A percentile compares a stretch with the other conserved stretches of the same genome.
These are phyloP conservation scores for Rhingia campestris DNA, from an alignment of 2,888 invertebrate genomes.

Conservation along the genomic window DNA sequence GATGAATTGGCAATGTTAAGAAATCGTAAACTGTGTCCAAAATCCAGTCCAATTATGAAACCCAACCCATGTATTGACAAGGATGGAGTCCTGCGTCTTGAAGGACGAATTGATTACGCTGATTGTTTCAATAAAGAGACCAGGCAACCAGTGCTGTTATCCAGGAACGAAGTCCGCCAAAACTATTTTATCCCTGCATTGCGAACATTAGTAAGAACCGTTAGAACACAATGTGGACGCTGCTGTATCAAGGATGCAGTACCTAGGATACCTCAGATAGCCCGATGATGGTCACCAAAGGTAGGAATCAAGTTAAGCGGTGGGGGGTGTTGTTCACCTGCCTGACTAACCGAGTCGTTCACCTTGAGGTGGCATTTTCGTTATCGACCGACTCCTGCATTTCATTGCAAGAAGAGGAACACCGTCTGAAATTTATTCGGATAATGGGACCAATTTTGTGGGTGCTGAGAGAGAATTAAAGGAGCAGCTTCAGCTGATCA, in stretches of 20 bases:
- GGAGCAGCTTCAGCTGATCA: too few species aligned
- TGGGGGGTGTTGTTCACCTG: slow-evolving; percentile 60
- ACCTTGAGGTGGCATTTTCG: slow-evolving; percentile 36
- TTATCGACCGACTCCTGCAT: slow-evolving; percentile 28
- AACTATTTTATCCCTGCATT: neutral
- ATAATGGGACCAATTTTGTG: slow-evolving; percentile 18
- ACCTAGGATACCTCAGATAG: slow-evolving; percentile 32
- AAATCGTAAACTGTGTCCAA: slow-evolving; percentile 4
- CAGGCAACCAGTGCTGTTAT: too few species aligned
- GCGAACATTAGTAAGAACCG: neutral
- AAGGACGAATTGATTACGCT: too few species aligned
- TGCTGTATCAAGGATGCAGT: slow-evolving; percentile 24
- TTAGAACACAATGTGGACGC: slow-evolving; percentile 18
- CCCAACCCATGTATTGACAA: too few species aligned
- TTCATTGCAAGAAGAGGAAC: slow-evolving; percentile 33
- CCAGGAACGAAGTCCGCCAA: slow-evolving; percentile 6
- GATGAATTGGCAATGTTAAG: slow-evolving; percentile 7
- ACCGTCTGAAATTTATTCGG: slow-evolving; percentile 14
- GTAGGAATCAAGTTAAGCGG: slow-evolving; percentile 49
- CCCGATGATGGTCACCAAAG: slow-evolving; percentile 30
- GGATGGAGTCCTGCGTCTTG: too few species aligned
- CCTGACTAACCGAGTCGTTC: slow-evolving; percentile 44
- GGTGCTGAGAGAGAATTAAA: neutral
- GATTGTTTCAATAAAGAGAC: too few species aligned
- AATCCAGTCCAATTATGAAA: slow-evolving; percentile 6